A percentile compares a stretch with the other conserved stretches of the same genome.
Evolutionary conservation across 2,797 vertebrate species (phyloP).

Genomic region (Spondyliosoma cantharus): DNA sequence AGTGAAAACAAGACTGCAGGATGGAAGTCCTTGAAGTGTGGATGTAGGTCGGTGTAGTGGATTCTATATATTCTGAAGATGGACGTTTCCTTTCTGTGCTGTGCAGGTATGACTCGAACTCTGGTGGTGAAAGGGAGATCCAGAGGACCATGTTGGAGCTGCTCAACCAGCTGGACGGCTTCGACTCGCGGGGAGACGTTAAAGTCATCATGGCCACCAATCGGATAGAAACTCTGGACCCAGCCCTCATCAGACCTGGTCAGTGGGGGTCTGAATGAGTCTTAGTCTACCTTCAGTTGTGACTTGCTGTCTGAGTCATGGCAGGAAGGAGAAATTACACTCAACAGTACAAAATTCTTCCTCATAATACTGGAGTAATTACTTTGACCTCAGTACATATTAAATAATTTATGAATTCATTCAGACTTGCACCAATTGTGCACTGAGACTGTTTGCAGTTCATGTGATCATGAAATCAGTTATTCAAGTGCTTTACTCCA

Average conservation of each 20-base stretch:
- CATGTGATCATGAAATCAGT: background rate
- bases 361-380: too few relatives aligned
- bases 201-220: conserved; percentile 99
- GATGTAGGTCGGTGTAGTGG: background rate
- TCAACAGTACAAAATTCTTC: too few relatives aligned
- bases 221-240: conserved; percentile 97
- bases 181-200: conserved; percentile 96
- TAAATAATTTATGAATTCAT: too few relatives aligned
- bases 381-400: too few relatives aligned
- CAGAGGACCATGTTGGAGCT: conserved; percentile 98
- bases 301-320: conserved; percentile 41
- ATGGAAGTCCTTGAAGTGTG: background rate
- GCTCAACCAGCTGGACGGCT: conserved; percentile 96
- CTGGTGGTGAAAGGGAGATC: conserved; percentile 96
- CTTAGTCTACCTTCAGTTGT: background rate
- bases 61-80: background rate
- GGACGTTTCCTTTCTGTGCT: background rate
- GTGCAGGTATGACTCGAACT: conserved; percentile 95
- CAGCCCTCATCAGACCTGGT: conserved; percentile 98
- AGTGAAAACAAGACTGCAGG: background rate
- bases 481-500: background rate
- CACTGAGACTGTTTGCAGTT: too few relatives aligned
- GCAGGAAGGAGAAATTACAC: conserved; percentile 18
- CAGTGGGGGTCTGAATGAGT: conserved; percentile 11
- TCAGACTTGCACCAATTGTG: too few relatives aligned